Evolutionary conservation across 2,113 vertebrate genomes (phyloP).

Genomic region (Cebus imitator): DNA sequence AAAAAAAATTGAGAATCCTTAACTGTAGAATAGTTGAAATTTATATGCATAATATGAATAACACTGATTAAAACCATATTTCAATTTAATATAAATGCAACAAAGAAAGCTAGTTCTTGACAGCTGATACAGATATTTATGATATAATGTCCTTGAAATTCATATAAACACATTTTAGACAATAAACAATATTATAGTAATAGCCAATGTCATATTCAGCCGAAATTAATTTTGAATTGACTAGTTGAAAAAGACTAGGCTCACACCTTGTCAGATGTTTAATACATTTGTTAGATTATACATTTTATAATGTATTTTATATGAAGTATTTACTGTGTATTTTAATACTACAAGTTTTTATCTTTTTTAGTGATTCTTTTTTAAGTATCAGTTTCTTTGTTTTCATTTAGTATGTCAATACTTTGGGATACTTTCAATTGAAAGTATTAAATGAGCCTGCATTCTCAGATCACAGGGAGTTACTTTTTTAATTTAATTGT

Average conservation of each 20-base stretch:
- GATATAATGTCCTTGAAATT: background rate
- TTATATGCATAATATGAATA: background rate
- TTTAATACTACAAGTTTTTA: background rate
- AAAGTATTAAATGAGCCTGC: background rate
- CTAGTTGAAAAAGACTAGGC: background rate
- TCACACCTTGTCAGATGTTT: background rate
- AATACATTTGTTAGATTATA: background rate
- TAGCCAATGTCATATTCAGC: background rate
- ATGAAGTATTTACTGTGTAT: background rate
- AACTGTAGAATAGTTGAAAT: background rate
- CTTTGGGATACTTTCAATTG: background rate
- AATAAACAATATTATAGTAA: background rate
- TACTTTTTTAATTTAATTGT: conserved; percentile 4
- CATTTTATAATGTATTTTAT: background rate
- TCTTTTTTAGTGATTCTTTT: background rate
- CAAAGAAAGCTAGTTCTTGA: background rate
- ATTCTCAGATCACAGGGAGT: background rate
- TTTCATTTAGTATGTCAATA: background rate
- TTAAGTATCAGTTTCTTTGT: background rate
- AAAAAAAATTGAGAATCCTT: conserved; percentile 36
- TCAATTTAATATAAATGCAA: conserved; percentile 15
- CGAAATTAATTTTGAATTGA: background rate
- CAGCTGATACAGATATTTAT: background rate
- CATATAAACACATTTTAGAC: background rate
- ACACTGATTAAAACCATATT: conserved; percentile 23